phyloP scores from a whole-genome alignment of 1,140 invertebrate genomes.

The Danaus plexippus region DNA sequence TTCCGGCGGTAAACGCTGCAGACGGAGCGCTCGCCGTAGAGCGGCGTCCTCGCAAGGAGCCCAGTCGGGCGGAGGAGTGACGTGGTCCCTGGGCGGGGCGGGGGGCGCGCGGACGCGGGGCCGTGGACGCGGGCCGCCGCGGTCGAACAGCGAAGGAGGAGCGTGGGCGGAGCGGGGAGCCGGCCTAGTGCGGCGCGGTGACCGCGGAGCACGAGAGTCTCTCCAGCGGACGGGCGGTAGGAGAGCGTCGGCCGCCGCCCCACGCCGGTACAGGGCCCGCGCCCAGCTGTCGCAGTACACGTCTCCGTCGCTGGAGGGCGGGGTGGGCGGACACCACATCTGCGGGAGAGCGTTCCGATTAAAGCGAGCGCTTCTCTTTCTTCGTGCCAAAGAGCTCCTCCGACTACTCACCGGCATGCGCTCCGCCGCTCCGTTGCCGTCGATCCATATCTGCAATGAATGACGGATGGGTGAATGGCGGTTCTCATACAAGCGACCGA shows the following conservation, averaged over 20 bases:
- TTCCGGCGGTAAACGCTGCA: conserved; percentile 73
- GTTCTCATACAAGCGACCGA: too few relatives aligned
- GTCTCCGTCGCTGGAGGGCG: conserved; percentile 91
- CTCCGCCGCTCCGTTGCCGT: conserved; percentile 26
- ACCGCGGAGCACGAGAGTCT: conserved; percentile 23
- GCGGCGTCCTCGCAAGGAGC: conserved; percentile 91
- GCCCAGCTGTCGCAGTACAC: conserved; percentile 91
- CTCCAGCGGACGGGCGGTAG: conserved; percentile 74
- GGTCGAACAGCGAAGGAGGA: conserved; percentile 77
- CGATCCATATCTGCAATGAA: conserved; percentile 41
- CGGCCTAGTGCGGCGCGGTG: conserved; percentile 83
- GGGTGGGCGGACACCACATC: conserved; percentile 97
- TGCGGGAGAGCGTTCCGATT: conserved; percentile 45
- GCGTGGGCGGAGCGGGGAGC: conserved; percentile 71
- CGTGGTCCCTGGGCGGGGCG: conserved; percentile 81
- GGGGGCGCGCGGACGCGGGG: conserved; percentile 18
- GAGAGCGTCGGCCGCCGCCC: conserved; percentile 85
- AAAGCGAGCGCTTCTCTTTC: too few relatives aligned
- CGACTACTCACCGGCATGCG: conserved; percentile 48
- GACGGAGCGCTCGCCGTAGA: conserved; percentile 86
- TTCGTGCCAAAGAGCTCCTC: too few relatives aligned
- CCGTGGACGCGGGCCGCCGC: conserved; percentile 34
- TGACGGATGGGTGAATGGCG: neutral
- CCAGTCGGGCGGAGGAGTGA: conserved; percentile 86
- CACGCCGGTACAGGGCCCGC: conserved; percentile 87